Evolutionary conservation across 2,113 vertebrate genomes (phyloP).

Genomic region (Stigmatopora argus): DNA sequence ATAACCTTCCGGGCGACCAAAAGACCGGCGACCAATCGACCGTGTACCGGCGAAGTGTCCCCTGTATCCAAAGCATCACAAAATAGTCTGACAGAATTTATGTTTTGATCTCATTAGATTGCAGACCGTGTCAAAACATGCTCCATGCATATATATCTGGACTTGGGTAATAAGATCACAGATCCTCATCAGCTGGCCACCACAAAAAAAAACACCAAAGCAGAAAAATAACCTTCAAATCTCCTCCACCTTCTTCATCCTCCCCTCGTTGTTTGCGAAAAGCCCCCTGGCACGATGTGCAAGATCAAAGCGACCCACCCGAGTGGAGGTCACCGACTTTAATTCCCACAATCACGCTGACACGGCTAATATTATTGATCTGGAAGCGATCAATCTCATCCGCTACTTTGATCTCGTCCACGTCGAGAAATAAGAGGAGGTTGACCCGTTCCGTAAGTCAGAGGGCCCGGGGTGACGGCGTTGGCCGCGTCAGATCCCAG

Average conservation of each 20-base stretch:
- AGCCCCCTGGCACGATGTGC: conserved; percentile 39
- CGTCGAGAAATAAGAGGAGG: conserved; percentile 37
- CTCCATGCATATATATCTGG: too few species aligned
- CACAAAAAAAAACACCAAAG: conserved; percentile 5
- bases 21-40: too few species aligned
- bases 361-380: conserved; percentile 53
- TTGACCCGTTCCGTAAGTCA: conserved; percentile 44
- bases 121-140: not conserved
- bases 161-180: not conserved
- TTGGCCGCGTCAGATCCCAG: conserved; percentile 35
- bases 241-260: conserved; percentile 27
- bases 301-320: conserved; percentile 53
- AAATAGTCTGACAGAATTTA: not conserved
- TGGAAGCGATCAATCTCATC: conserved; percentile 43
- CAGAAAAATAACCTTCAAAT: conserved; percentile 40
- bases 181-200: conserved; percentile 1
- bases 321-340: conserved; percentile 49
- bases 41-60: too few species aligned
- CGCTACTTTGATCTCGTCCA: conserved; percentile 21
- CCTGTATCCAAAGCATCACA: not conserved
- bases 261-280: conserved; percentile 27
- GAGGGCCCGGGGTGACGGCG: not conserved
- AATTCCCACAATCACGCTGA: conserved; percentile 32
- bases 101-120: conserved; percentile 6
- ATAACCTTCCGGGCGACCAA: too few species aligned